Evolutionary conservation across 2,797 vertebrate genomes (phyloP).

Genomic region (Sebastes vulpes): DNA sequence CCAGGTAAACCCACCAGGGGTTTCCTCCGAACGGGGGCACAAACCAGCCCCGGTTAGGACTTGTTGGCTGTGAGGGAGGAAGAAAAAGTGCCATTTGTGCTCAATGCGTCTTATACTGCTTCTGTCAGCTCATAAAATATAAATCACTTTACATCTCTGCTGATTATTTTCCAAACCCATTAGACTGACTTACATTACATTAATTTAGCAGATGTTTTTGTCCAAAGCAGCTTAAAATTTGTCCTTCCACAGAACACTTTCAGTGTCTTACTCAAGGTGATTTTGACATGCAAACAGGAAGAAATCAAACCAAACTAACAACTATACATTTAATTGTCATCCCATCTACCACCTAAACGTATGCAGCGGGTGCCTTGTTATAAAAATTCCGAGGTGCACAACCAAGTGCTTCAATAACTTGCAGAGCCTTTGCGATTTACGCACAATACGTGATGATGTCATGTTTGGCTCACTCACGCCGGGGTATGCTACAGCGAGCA

Average conservation of each 20-base stretch:
- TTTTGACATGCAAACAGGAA: neutral
- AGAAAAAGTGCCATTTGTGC: neutral
- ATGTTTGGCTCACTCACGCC: too few species aligned
- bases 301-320: neutral
- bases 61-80: conserved; percentile 89
- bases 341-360: too few species aligned
- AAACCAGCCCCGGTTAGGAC: conserved; percentile 93
- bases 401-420: too few species aligned
- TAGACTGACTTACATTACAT: neutral
- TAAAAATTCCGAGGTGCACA: too few species aligned
- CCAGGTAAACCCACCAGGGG: conserved; percentile 98
- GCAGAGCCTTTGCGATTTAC: rapidly evolving
- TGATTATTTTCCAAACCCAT: neutral
- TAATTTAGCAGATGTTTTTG: neutral
- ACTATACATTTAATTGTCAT: neutral
- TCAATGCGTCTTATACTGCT: neutral
- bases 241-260: neutral
- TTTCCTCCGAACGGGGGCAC: conserved; percentile 95
- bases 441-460: too few species aligned
- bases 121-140: neutral
- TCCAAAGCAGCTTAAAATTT: neutral
- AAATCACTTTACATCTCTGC: neutral
- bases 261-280: neutral
- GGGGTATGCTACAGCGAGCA: too few species aligned
- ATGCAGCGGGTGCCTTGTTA: too few species aligned